Evolutionary conservation across 1,140 invertebrate genomes (phyloP), one percentile per base, ranked within the genome.

Genomic region (Drosophila ohnishii): DNA sequence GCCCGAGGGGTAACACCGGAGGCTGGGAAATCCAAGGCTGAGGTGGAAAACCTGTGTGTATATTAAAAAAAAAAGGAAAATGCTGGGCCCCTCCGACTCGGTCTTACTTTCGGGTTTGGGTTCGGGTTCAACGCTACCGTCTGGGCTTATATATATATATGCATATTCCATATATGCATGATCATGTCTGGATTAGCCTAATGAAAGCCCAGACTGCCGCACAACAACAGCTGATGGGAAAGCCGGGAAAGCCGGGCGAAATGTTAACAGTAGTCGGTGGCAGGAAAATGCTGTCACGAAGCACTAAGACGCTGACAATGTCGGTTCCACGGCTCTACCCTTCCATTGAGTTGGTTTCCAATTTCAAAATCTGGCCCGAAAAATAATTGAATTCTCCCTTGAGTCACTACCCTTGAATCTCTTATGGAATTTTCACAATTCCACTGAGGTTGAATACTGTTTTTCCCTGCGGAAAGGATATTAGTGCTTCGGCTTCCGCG

Each of bases 151-250:
- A 34, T 19, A 32, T 19, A 19, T 19, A 19, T 19, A 19, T 19
- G 19, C 19, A 19, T 37, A 39, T 45, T 34, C 16, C 22, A 79
- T 86, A 75, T 88, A 90, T 88, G 87, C 87, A 78, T 84, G 83
- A 90, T 90, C 87, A 90, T 90, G 87, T 90, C 83, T 83, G 88
- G 87, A 90, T 90, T 90, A 90, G 85, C 74, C 80, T 90, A 87
- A 87, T 87, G 80, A 90, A 90, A 81, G 77, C 70, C 75, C 66
- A 58, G 70, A 64, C 51, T 75, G 22, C 5, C 28, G 14, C 45
- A 48, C 48, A 45, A 64, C 50, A 72, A 78, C 79, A 83, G 80
- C 80, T 83, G 80, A 80, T 72, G 45, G 58, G 19, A 30, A 35
- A 51, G 44, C 57, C 8, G 64, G 45, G 16, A 28, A 37, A 42